Conservation (phyloP, 2,888 invertebrate species). For the Tuta absoluta region DNA sequence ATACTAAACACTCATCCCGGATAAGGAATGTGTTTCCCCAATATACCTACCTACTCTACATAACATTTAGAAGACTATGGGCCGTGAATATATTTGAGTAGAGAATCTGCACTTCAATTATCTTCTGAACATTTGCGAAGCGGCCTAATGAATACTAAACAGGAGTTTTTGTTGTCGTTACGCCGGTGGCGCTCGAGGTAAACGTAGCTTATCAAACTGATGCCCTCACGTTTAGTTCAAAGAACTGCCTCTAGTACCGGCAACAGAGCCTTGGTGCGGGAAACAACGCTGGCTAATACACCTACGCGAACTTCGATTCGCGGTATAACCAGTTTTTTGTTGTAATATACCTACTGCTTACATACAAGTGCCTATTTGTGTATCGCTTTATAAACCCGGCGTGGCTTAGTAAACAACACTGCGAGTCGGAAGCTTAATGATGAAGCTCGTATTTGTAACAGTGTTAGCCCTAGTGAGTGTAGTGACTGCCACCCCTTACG, state of each 20-base stretch:
- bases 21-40: slow-evolving; percentile 12
- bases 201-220: slow-evolving; percentile 8
- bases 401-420: slow-evolving; percentile 61
- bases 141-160: slow-evolving; percentile 8
- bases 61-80: neutral
- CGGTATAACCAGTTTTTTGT: slow-evolving; percentile 75
- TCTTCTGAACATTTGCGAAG: neutral
- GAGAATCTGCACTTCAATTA: neutral
- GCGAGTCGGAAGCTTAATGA: slow-evolving; percentile 69
- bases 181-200: slow-evolving; percentile 14
- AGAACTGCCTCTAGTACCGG: slow-evolving; percentile 3
- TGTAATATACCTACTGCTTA: slow-evolving; percentile 45
- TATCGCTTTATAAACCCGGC: slow-evolving; percentile 75
- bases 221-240: neutral
- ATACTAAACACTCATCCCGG: slow-evolving; percentile 1
- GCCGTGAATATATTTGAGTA: slow-evolving; percentile 6
- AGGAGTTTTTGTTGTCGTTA: slow-evolving; percentile 7
- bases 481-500: slow-evolving; percentile 62
- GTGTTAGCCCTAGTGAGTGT: slow-evolving; percentile 56
- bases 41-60: neutral
- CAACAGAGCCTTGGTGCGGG: slow-evolving; percentile 38
- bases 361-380: slow-evolving; percentile 66
- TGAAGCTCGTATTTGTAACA: slow-evolving; percentile 68
- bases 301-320: slow-evolving; percentile 60
- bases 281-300: slow-evolving; percentile 64